Evolutionary conservation across 2,888 invertebrate genomes (phyloP).

Genomic region (Balanococcus diminutus): DNA sequence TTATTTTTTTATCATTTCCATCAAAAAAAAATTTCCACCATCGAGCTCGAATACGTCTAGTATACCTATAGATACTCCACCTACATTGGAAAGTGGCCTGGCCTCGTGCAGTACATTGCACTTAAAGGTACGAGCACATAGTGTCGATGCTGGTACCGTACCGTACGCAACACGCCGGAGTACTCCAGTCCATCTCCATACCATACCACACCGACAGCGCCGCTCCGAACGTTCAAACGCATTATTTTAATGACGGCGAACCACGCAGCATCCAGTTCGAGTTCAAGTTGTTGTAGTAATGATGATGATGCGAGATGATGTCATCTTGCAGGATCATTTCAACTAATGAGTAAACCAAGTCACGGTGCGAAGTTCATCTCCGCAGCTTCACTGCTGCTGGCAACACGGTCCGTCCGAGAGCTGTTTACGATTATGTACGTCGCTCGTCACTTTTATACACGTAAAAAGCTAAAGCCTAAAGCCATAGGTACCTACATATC

Average conservation of each 20-base stretch:
- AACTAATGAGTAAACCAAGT: constrained; percentile 5
- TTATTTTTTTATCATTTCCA: no score
- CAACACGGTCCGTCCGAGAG: background rate
- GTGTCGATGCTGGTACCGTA: no score
- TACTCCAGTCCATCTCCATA: no score
- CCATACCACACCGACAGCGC: background rate
- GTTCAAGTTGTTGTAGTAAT: background rate
- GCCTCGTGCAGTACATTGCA: background rate
- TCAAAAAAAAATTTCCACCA: no score
- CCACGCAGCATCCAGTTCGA: no score
- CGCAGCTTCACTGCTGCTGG: background rate
- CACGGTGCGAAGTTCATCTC: constrained; percentile 5
- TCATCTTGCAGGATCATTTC: constrained; percentile 5
- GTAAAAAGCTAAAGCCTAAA: no score
- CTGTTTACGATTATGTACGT: background rate
- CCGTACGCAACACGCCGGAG: no score
- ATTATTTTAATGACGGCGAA: background rate
- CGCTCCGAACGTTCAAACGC: background rate
- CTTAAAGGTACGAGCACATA: background rate
- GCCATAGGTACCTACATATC: background rate
- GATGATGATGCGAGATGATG: background rate
- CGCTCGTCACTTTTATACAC: background rate
- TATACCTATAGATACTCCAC: no score
- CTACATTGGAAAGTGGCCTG: background rate
- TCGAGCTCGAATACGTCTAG: no score